Evolutionary conservation across 2,797 vertebrate genomes (phyloP).

Genomic region (Halcyon badia): DNA sequence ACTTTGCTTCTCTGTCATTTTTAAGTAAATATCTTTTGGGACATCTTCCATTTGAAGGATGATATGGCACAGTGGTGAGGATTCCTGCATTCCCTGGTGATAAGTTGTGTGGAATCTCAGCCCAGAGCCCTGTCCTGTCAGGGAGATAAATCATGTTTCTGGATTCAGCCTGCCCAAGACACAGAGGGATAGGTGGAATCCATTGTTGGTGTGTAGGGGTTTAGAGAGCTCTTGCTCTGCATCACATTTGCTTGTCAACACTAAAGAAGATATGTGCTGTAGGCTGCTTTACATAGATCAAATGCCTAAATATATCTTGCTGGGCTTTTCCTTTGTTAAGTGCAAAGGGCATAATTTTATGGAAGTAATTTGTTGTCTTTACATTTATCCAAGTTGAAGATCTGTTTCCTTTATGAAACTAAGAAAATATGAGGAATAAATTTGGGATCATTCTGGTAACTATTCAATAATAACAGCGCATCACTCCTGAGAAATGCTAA

Average conservation of each 20-base stretch:
- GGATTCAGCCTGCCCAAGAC: background rate
- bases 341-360: background rate
- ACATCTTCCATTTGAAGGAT: background rate
- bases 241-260: slow-evolving; percentile 14
- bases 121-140: background rate
- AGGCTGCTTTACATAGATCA: slow-evolving; percentile 27
- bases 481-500: background rate
- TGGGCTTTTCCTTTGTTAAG: background rate
- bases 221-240: background rate
- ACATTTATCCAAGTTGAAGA: background rate
- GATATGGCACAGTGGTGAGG: background rate
- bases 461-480: background rate
- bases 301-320: background rate
- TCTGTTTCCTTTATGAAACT: background rate
- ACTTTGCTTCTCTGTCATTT: background rate
- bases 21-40: background rate
- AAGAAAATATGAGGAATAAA: background rate
- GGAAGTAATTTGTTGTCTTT: background rate
- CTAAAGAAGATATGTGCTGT: background rate
- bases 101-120: background rate
- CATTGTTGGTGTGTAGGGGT: background rate
- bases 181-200: background rate
- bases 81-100: background rate
- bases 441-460: background rate
- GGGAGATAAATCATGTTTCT: background rate